A percentile compares a stretch with the other conserved stretches of the same genome.
Evolutionary conservation across 2,113 vertebrate species (phyloP).

Genomic region (Sceloporus tristichus): DNA sequence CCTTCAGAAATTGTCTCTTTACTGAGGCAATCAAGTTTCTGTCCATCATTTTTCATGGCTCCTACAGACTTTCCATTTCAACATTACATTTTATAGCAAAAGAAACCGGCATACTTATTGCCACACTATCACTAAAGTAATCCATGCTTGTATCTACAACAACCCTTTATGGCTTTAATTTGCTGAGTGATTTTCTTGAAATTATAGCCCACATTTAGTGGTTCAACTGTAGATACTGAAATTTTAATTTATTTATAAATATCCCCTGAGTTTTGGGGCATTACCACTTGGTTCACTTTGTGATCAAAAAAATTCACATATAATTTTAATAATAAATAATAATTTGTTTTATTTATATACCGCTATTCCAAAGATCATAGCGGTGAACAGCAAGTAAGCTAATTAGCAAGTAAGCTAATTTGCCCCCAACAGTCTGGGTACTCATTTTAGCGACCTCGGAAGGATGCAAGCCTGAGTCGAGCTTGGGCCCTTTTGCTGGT

Average conservation of each 20-base stretch:
- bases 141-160: neutral
- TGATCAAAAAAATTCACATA: neutral
- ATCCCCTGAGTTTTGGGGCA: constrained; percentile 18
- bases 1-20: neutral
- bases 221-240: constrained; percentile 8
- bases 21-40: neutral
- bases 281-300: neutral
- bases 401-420: no score
- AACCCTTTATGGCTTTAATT: constrained; percentile 18
- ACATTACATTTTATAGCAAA: neutral
- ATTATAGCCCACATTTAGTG: neutral
- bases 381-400: no score
- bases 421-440: no score
- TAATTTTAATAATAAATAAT: no score
- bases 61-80: neutral
- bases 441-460: no score
- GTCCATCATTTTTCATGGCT: constrained; percentile 2
- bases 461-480: no score
- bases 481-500: no score
- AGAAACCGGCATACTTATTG: neutral
- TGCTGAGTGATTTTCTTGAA: neutral
- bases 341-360: no score
- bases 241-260: constrained; percentile 38
- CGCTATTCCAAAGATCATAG: no score
- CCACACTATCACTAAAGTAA: neutral